Percentiles rank a stretch among this genome's conserved stretches.
Evolutionary conservation across 2,113 vertebrate species (phyloP).

Genomic region (Bambusicola thoracicus): DNA sequence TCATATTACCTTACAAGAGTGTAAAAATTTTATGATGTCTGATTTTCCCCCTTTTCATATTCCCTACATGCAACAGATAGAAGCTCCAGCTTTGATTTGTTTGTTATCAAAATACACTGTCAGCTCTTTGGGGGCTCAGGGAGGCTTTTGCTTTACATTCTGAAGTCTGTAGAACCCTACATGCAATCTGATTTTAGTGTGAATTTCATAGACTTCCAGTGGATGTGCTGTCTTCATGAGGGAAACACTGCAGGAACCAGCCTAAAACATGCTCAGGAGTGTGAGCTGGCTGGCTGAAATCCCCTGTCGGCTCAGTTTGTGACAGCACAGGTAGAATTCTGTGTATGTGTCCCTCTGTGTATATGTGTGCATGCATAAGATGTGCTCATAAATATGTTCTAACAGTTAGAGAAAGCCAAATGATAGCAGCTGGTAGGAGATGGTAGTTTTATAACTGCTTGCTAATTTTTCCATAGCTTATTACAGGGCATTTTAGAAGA

Average conservation of each 20-base stretch:
- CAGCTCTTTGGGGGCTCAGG: neutral
- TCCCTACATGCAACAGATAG: neutral
- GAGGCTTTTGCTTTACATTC: neutral
- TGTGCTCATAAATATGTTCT: neutral
- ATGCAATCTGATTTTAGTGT: neutral
- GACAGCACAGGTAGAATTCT: neutral
- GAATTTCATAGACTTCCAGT: neutral
- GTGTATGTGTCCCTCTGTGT: fast-evolving
- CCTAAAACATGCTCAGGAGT: neutral
- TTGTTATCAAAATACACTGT: neutral
- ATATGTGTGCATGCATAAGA: neutral
- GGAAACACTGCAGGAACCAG: neutral
- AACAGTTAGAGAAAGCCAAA: neutral
- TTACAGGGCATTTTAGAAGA: neutral
- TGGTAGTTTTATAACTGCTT: neutral
- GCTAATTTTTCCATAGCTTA: conserved; percentile 29
- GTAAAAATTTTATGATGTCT: neutral
- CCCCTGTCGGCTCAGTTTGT: neutral
- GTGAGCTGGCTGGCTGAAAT: neutral
- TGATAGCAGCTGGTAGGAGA: neutral
- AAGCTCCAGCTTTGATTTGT: neutral
- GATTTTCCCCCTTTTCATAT: neutral
- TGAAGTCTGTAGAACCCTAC: neutral
- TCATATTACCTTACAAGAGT: neutral
- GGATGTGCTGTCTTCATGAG: neutral